Evolutionary conservation across 1,140 invertebrate genomes (phyloP).

Genomic region (Ceratina calcarata): DNA sequence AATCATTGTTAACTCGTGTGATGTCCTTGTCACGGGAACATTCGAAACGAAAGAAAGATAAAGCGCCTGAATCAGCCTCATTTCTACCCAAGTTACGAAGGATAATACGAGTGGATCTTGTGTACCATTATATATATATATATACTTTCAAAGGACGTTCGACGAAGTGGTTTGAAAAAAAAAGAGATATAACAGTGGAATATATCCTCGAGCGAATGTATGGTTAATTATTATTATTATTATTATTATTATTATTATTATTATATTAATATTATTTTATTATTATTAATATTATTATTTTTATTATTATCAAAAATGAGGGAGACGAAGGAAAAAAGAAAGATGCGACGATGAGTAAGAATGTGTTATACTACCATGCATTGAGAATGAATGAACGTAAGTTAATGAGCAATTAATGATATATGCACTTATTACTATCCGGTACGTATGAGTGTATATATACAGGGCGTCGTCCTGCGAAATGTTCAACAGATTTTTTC

Average conservation of each 20-base stretch:
- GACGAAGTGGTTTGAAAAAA: constrained; percentile 41
- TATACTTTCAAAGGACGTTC: constrained; percentile 48
- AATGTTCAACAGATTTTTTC: constrained; percentile 11
- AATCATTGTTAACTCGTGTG: constrained; percentile 41
- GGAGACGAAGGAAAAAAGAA: constrained; percentile 4
- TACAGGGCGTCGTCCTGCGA: constrained; percentile 15
- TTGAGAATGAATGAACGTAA: constrained; percentile 65
- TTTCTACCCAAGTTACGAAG: constrained; percentile 22
- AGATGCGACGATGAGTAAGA: constrained; percentile 57
- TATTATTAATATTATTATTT: constrained; percentile 31
- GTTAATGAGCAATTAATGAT: constrained; percentile 72
- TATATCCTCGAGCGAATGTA: constrained; percentile 57
- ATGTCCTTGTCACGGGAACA: constrained; percentile 37
- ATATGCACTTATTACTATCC: constrained; percentile 73
- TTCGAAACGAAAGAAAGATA: constrained; percentile 35
- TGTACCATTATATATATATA: constrained; percentile 46
- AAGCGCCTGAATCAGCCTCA: constrained; percentile 52
- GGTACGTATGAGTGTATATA: constrained; percentile 66
- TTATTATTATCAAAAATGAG: constrained; percentile 44
- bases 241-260: constrained; percentile 37
- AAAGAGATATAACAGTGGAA: constrained; percentile 54
- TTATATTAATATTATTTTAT: constrained; percentile 51
- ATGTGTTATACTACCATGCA: constrained; percentile 54
- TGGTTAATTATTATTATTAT: constrained; percentile 66
- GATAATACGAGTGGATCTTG: constrained; percentile 53